A percentile compares a stretch with the other conserved stretches of the same genome.
Conservation (phyloP, 2,797 vertebrate genomes). For the Emys orbicularis region DNA sequence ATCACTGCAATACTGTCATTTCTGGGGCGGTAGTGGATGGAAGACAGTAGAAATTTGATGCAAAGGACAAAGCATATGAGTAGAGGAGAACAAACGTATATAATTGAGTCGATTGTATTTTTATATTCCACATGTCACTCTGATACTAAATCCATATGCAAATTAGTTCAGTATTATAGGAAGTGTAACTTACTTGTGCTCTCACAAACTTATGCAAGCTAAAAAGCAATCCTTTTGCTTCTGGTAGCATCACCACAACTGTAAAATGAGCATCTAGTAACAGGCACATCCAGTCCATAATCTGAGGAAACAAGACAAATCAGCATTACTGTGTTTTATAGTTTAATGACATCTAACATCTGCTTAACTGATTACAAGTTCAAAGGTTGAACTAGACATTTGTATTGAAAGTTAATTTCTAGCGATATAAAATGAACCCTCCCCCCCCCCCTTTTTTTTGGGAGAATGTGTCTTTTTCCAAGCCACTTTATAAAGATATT, state of each 20-base stretch:
- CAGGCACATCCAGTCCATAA: conserved; percentile 96
- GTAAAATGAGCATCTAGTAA: conserved; percentile 96
- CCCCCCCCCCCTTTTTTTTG: background rate
- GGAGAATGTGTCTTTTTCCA: background rate
- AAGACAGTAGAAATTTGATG: background rate
- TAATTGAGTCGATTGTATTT: background rate
- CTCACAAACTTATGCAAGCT: conserved; percentile 90
- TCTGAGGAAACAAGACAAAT: conserved; percentile 76
- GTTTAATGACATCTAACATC: background rate
- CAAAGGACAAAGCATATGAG: background rate
- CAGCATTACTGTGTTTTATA: background rate
- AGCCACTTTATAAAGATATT: background rate
- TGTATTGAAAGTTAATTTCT: background rate
- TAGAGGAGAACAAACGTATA: background rate
- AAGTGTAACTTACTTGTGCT: conserved; percentile 86
- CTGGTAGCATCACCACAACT: conserved; percentile 92
- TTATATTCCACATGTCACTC: background rate
- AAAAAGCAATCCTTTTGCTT: conserved; percentile 88
- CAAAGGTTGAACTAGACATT: background rate
- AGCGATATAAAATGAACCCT: background rate
- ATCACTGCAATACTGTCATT: background rate
- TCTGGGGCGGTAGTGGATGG: background rate
- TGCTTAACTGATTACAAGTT: background rate
- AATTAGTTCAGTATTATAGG: background rate
- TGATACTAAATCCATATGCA: background rate